Base-by-base conservation (phyloP, 2,888 invertebrate genomes). In the Agrypnus murinus region DNA sequence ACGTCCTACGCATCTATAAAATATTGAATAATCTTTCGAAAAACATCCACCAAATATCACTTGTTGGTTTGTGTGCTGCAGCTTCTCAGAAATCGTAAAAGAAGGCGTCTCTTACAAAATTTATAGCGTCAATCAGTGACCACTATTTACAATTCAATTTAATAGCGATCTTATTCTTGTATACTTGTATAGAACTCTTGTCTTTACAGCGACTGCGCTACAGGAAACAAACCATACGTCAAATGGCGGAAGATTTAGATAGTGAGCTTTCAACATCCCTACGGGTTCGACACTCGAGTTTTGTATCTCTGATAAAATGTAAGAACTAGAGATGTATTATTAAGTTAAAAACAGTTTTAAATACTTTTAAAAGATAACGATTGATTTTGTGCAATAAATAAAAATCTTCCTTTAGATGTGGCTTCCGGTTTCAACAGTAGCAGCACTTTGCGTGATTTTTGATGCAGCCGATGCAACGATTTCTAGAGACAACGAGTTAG, bases 401-500 rank as follows among this genome's bases (percentile, higher is more conserved):
- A 45, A 65, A 58, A 5, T 62, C 55, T 60, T n/a, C 3, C 69
- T 75, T 65, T 69, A 71, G 72, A 81, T 81, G 81, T 79, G 79
- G 81, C 72, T 83, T 66, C 81, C 81, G 63, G 79, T 84, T 43
- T 80, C 83, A 40, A 82, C 82, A 32, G 77, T 84, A 55, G 83
- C 83, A 32, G 82, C 81, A n/a, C 65, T 85, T 70, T 84, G 81
- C 74, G 79, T 85, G 63, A 77, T 85, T 69, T 78, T 84, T 19
- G 83, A 84, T 72, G 57, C 80, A 40, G 75, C 80, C 66, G 77
- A 83, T 68, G 72, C 81, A 1, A 76, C 77, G 10, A 19, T 67
- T 34, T 73, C 77, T 34, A 71, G 83, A 43, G 85, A 86, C 58
- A 86, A 87, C 70, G 86, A 86, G n/a, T 78, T 87, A 65, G 87